Percentiles rank a stretch among this genome's conserved stretches.
These are phyloP conservation scores for Microcebus tavaratra DNA, from an alignment of 2,113 vertebrate genomes.

Conservation along the genomic window DNA sequence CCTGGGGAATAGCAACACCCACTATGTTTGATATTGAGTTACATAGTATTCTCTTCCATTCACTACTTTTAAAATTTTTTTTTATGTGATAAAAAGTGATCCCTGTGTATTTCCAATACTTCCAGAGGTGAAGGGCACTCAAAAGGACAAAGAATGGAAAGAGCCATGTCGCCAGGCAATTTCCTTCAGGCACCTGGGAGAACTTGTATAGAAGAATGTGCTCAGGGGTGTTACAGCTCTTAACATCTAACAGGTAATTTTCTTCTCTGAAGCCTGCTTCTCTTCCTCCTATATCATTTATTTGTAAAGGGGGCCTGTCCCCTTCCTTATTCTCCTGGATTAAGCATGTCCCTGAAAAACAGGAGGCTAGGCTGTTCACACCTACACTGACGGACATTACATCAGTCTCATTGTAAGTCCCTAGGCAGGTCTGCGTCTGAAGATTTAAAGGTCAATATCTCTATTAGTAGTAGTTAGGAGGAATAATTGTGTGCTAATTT, in stretches of 20 bases:
- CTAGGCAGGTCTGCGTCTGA: not conserved
- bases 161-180: not conserved
- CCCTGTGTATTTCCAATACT: not conserved
- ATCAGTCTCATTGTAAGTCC: not conserved
- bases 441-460: not conserved
- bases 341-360: not conserved
- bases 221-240: not conserved
- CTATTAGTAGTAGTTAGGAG: not conserved
- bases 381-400: not conserved
- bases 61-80: not conserved
- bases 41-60: not conserved
- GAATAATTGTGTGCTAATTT: not conserved
- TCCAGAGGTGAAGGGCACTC: too few relatives aligned
- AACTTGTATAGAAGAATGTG: not conserved
- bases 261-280: not conserved
- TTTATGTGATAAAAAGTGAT: not conserved
- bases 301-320: not conserved
- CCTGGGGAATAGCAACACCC: not conserved
- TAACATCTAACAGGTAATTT: not conserved
- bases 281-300: not conserved
- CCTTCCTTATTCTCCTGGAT: not conserved
- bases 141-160: not conserved
- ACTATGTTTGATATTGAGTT: not conserved
- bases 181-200: not conserved
- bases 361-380: not conserved